These are phyloP conservation scores for Platichthys flesus DNA, from an alignment of 2,113 vertebrate species.

Conservation along the genomic window DNA sequence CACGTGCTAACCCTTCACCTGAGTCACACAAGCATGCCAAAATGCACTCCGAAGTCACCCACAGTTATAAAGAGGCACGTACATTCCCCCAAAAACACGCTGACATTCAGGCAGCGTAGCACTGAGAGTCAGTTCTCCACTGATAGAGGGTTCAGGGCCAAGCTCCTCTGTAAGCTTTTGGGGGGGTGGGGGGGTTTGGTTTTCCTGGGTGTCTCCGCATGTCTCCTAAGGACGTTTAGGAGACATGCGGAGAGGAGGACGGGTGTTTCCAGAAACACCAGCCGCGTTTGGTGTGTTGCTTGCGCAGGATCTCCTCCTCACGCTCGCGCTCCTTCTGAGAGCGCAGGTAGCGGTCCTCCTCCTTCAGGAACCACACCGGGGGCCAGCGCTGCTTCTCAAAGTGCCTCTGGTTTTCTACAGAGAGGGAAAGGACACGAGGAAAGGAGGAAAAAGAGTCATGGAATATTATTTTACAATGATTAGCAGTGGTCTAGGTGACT, in stretches of 20 bases:
- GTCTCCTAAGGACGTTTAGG: conserved; percentile 79
- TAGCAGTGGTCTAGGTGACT: too few species aligned
- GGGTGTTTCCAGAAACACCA: conserved; percentile 92
- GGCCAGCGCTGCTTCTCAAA: conserved; percentile 92
- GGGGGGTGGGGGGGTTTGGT: neutral
- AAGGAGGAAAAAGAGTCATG: too few species aligned
- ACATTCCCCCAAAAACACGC: conserved; percentile 59
- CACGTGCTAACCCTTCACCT: conserved; percentile 31
- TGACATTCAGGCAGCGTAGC: conserved; percentile 59
- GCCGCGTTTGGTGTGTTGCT: conserved; percentile 87
- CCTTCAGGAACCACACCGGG: conserved; percentile 91
- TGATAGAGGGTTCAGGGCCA: conserved; percentile 18
- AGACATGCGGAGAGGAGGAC: conserved; percentile 83
- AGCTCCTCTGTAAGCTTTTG: conserved; percentile 17
- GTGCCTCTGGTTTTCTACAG: conserved; percentile 86
- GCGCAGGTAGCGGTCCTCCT: conserved; percentile 90
- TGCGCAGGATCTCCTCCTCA: conserved; percentile 88
- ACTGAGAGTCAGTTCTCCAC: conserved; percentile 43
- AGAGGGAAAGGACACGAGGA: conserved; percentile 1
- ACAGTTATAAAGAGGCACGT: conserved; percentile 69
- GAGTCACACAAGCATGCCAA: conserved; percentile 45
- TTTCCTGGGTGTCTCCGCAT: too few species aligned
- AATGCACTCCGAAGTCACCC: conserved; percentile 57
- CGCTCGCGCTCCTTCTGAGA: conserved; percentile 87
- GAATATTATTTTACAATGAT: neutral